These are phyloP conservation scores for Rhagonycha fulva DNA, from an alignment of 2,888 invertebrate genomes.

Conservation along the genomic window DNA sequence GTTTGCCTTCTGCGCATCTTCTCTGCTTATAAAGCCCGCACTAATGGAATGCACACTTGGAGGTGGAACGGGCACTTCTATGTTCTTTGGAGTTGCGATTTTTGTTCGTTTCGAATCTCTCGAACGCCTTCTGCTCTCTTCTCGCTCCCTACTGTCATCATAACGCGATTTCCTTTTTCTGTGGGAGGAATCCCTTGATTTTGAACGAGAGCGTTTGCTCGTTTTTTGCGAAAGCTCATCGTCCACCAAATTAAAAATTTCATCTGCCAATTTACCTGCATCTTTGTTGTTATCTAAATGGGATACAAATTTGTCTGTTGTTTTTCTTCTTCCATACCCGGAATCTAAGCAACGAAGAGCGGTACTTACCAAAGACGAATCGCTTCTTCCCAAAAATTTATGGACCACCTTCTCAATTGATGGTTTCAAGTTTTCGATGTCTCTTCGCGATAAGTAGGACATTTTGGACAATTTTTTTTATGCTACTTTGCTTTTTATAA, in stretches of 20 bases:
- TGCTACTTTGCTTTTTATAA: too few relatives aligned
- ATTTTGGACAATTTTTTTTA: conserved; percentile 28
- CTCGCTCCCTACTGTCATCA: background rate
- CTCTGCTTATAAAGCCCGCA: conserved; percentile 59
- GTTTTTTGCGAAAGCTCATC: conserved; percentile 52
- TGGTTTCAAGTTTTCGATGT: conserved; percentile 79
- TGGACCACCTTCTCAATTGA: conserved; percentile 81
- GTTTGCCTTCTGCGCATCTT: conserved; percentile 80
- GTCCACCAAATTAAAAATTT: conserved; percentile 74
- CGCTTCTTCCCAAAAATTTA: conserved; percentile 78
- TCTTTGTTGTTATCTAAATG: conserved; percentile 80
- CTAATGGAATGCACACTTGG: conserved; percentile 54
- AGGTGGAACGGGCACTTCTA: conserved; percentile 36
- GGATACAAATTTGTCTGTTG: conserved; percentile 77
- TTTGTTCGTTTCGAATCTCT: background rate
- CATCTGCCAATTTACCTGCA: conserved; percentile 77
- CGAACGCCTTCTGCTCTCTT: background rate
- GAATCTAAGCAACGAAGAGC: conserved; percentile 78
- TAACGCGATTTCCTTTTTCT: background rate
- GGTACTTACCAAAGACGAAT: conserved; percentile 78
- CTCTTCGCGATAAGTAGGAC: conserved; percentile 74
- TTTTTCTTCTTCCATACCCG: conserved; percentile 83
- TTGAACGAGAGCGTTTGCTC: background rate
- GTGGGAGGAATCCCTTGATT: background rate
- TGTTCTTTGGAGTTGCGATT: background rate